Evolutionary conservation across 2,113 vertebrate genomes (phyloP), one percentile per base, ranked within the genome.

Genomic region (Jaculus jaculus): DNA sequence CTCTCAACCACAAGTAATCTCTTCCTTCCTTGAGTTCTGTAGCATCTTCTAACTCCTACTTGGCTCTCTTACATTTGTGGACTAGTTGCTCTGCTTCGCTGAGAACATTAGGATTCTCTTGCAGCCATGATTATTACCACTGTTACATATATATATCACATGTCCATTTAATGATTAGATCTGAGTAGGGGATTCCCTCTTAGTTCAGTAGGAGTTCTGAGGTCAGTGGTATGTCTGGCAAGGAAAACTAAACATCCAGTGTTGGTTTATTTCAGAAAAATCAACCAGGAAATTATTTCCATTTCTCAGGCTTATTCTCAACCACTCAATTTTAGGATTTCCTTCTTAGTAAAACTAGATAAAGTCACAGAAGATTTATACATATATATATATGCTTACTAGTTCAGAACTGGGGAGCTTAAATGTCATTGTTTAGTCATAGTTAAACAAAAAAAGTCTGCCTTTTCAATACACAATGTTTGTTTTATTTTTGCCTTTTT

Each of bases 241-340:
- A 82, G 73, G 37, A 75, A 89, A 91, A 86, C n/a, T 47, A 28
- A 69, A 94, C 12, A 71, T 93, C 26, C 26, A 82, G 17, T 73
- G 8, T 69, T 58, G 85, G 13, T 94, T 93, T 87, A 83, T 79
- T 84, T 82, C 7, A 39, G 61, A 78, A 87, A 16, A 77, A 91
- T 34, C 39, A 90, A 68, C 58, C 24, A 84, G 84, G 60, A 75
- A 95, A 73, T 65, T 87, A 21, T 83, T 89, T 68, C 32, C 87
- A 34, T 66, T 79, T 89, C 88, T 93, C 30, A 39, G 4, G 16
- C 80, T 92, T 93, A 20, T 16, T 30, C 13, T 90, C 7, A 26
- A 16, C 88, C 7, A 26, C 13, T 92, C 10, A 30, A 30, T 85
- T 68, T 92, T 73, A 89, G 16, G 12, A 74, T 69, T 74, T 92